Percentiles rank a stretch among this genome's conserved stretches.
Evolutionary conservation across 2,888 invertebrate species (phyloP).

Genomic region (Panopea generosa): DNA sequence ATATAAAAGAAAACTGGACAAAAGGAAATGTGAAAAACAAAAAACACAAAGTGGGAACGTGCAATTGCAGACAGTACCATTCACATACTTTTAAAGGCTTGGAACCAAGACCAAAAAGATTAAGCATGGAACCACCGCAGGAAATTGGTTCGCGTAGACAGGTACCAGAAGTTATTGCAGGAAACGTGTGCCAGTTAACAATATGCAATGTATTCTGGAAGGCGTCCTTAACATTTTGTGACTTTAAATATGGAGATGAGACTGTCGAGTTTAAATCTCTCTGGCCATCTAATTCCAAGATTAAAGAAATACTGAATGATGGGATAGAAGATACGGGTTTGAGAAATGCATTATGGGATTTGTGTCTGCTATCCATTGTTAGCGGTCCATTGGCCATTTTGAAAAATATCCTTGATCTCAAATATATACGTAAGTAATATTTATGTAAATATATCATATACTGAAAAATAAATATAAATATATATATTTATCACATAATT

Average conservation of each 20-base stretch:
- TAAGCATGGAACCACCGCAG: background rate
- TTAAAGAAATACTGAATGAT: constrained; percentile 63
- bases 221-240: constrained; percentile 71
- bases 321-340: constrained; percentile 64
- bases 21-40: constrained; percentile 3
- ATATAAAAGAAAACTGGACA: background rate
- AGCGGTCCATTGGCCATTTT: constrained; percentile 74
- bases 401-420: constrained; percentile 69
- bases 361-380: constrained; percentile 70
- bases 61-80: constrained; percentile 49
- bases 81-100: constrained; percentile 42
- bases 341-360: constrained; percentile 70
- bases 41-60: constrained; percentile 3
- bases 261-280: constrained; percentile 69
- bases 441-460: too few relatives aligned
- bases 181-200: constrained; percentile 55
- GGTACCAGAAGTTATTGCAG: constrained; percentile 29
- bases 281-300: constrained; percentile 69
- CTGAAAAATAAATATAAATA: too few relatives aligned
- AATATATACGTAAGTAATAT: constrained; percentile 72
- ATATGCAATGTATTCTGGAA: constrained; percentile 78
- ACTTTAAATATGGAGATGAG: constrained; percentile 69
- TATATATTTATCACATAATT: too few relatives aligned
- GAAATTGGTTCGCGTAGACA: background rate
- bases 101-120: constrained; percentile 5